A percentile compares a stretch with the other conserved stretches of the same genome.
Conservation (phyloP, 2,113 vertebrate species). For the Psettodes erumei region DNA sequence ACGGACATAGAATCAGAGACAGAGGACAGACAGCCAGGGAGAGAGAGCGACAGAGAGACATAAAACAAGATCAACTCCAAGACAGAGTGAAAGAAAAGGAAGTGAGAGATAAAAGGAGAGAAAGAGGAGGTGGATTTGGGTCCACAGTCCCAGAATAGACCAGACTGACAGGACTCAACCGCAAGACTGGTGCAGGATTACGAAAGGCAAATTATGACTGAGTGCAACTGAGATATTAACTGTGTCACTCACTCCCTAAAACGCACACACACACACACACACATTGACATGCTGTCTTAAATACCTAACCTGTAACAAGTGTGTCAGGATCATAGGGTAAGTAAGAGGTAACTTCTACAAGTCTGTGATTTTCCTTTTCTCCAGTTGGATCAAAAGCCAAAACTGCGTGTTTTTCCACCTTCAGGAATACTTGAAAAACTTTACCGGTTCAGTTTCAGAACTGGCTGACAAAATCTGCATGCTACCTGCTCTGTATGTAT, state of each 20-base stretch:
- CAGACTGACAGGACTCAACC: conserved; percentile 68
- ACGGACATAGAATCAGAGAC: conserved; percentile 44
- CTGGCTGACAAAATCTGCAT: too few species aligned
- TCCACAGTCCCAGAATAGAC: conserved; percentile 64
- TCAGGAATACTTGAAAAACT: too few species aligned
- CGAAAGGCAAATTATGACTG: conserved; percentile 60
- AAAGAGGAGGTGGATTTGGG: conserved; percentile 47
- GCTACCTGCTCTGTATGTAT: neutral
- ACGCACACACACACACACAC: conserved; percentile 18
- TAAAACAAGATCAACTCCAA: conserved; percentile 28
- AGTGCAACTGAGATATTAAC: conserved; percentile 60
- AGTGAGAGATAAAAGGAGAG: conserved; percentile 29
- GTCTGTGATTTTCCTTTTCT: neutral
- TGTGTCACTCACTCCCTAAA: conserved; percentile 37
- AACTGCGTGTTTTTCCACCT: neutral
- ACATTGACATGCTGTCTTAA: too few species aligned
- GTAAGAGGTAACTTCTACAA: too few species aligned
- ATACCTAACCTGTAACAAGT: neutral
- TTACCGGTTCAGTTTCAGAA: too few species aligned
- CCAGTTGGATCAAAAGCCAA: neutral
- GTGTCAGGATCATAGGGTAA: too few species aligned
- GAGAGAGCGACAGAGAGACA: conserved; percentile 34
- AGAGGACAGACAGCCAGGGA: conserved; percentile 38
- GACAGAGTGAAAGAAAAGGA: conserved; percentile 24
- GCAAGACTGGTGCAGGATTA: conserved; percentile 63